These are phyloP conservation scores for Heliconius hortense DNA, from an alignment of 2,888 invertebrate genomes.

Conservation along the genomic window DNA sequence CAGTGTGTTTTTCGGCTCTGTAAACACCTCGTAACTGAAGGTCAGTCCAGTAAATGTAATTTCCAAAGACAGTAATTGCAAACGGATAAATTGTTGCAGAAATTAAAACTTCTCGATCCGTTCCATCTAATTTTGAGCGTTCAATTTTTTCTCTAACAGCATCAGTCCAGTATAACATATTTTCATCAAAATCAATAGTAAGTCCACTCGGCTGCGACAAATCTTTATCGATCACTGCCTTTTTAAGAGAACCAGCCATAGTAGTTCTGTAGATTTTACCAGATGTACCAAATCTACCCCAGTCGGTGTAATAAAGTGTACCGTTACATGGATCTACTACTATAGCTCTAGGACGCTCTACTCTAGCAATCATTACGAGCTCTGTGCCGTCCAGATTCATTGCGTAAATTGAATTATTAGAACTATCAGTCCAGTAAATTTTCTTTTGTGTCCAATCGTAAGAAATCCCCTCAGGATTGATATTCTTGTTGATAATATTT, in stretches of 20 bases:
- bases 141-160: slow-evolving; percentile 98
- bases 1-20: slow-evolving; percentile 98
- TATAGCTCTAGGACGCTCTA: slow-evolving; percentile 96
- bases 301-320: slow-evolving; percentile 96
- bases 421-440: slow-evolving; percentile 98
- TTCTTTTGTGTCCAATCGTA: slow-evolving; percentile 99
- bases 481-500: slow-evolving; percentile 88
- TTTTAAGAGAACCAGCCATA: slow-evolving; percentile 96
- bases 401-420: slow-evolving; percentile 96
- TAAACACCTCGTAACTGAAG: slow-evolving; percentile 96
- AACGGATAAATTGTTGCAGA: slow-evolving; percentile 97
- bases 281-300: slow-evolving; percentile 95
- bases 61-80: slow-evolving; percentile 93
- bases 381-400: slow-evolving; percentile 95
- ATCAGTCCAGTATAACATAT: slow-evolving; percentile 98
- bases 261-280: slow-evolving; percentile 97
- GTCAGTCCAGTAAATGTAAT: slow-evolving; percentile 98
- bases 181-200: slow-evolving; percentile 96
- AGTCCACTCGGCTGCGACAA: slow-evolving; percentile 97
- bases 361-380: slow-evolving; percentile 94
- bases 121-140: slow-evolving; percentile 93
- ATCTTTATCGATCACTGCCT: slow-evolving; percentile 93
- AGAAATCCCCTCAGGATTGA: slow-evolving; percentile 96
- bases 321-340: slow-evolving; percentile 98
- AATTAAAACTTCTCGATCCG: slow-evolving; percentile 90